A percentile compares a stretch with the other conserved stretches of the same genome.
Conservation (phyloP, 2,888 invertebrate species). For the Habroteleia sp. region DNA sequence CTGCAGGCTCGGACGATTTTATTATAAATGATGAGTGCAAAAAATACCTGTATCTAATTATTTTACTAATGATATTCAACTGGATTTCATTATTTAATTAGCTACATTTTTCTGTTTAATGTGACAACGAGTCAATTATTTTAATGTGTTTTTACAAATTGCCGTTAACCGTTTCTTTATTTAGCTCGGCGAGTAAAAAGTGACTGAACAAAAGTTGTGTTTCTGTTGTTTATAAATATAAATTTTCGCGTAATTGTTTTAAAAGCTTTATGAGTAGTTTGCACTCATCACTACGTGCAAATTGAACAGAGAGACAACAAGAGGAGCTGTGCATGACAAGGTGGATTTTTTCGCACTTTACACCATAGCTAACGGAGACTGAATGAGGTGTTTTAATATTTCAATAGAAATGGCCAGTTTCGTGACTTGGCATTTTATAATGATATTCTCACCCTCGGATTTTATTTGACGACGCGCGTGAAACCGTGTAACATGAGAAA, state of each 20-base stretch:
- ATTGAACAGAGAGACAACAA: slow-evolving; percentile 69
- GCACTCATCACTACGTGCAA: slow-evolving; percentile 58
- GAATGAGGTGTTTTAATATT: slow-evolving; percentile 81
- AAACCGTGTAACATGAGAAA: slow-evolving; percentile 71
- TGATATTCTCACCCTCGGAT: slow-evolving; percentile 79
- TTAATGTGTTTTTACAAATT: slow-evolving; percentile 34
- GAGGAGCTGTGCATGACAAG: slow-evolving; percentile 80
- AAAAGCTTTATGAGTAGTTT: slow-evolving; percentile 56
- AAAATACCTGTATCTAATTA: slow-evolving; percentile 21
- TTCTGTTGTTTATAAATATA: slow-evolving; percentile 49
- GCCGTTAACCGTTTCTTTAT: slow-evolving; percentile 35
- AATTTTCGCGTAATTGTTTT: slow-evolving; percentile 53
- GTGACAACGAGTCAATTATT: slow-evolving; percentile 42
- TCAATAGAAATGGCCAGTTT: slow-evolving; percentile 80
- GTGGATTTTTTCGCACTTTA: slow-evolving; percentile 80
- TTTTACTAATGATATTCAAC: slow-evolving; percentile 6
- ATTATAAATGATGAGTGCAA: slow-evolving; percentile 17
- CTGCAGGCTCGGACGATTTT: background rate
- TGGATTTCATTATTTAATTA: slow-evolving; percentile 34
- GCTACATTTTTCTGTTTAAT: slow-evolving; percentile 1
- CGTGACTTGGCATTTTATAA: slow-evolving; percentile 81
- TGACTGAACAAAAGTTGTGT: slow-evolving; percentile 13
- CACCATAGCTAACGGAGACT: slow-evolving; percentile 74
- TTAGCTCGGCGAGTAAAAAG: slow-evolving; percentile 7
- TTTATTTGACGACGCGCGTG: slow-evolving; percentile 72